Percentiles rank a stretch among this genome's conserved stretches.
phyloP scores from a whole-genome alignment of 1,140 invertebrate species.

The Latrodectus geometricus region DNA sequence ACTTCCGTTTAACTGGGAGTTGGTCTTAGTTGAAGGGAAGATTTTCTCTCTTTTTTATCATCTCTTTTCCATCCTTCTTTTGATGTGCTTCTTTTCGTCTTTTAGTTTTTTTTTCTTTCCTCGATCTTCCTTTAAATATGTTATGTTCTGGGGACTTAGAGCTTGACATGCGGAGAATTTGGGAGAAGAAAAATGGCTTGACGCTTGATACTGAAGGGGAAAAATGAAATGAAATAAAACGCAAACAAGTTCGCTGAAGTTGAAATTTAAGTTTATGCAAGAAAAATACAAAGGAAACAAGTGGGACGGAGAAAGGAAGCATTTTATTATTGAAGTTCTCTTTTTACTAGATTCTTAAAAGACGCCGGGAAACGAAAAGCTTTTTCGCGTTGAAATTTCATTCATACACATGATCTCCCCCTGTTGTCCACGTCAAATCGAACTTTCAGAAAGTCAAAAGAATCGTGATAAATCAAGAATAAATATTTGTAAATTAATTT shows the following conservation, averaged over 20 bases:
- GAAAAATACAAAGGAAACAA: constrained; percentile 55
- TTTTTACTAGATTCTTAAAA: background rate
- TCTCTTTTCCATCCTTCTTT: background rate
- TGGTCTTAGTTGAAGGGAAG: background rate
- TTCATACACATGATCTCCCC: background rate
- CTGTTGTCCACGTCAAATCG: background rate
- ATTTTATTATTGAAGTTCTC: constrained; percentile 41
- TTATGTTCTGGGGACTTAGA: constrained; percentile 46
- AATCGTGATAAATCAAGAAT: no score
- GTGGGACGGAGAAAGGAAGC: constrained; percentile 29
- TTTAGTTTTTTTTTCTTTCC: constrained; percentile 25
- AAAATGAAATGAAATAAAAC: constrained; percentile 58
- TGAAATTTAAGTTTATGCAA: constrained; percentile 58
- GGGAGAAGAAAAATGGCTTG: constrained; percentile 43
- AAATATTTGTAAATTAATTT: no score
- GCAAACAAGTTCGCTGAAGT: constrained; percentile 50
- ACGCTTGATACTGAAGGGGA: constrained; percentile 32
- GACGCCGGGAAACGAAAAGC: background rate
- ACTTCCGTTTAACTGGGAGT: constrained; percentile 24
- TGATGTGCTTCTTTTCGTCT: constrained; percentile 1
- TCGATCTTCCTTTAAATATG: constrained; percentile 52
- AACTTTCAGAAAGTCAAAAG: background rate
- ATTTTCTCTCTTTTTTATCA: background rate
- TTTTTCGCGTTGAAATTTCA: background rate
- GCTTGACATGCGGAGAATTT: constrained; percentile 30